Evolutionary conservation across 2,797 vertebrate species (phyloP).

Genomic region (Astyanax mexicanus): DNA sequence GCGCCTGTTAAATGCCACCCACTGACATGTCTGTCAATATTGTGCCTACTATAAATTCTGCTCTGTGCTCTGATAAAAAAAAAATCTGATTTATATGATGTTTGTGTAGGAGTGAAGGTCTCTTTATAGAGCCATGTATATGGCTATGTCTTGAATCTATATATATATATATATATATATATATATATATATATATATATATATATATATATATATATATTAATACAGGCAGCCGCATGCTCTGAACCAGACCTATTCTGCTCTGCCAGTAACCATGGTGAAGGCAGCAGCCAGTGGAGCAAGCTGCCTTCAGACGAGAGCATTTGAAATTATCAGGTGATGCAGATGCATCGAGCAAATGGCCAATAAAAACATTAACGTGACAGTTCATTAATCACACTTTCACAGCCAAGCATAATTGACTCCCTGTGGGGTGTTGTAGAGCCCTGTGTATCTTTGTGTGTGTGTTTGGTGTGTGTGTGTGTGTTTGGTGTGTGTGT

Average conservation of each 20-base stretch:
- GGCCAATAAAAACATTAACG: constrained; percentile 57
- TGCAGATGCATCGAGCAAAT: constrained; percentile 55
- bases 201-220: constrained; percentile 42
- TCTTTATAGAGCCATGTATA: no score
- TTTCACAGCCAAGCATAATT: constrained; percentile 49
- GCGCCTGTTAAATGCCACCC: neutral
- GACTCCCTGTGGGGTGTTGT: constrained; percentile 14
- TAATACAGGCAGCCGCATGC: constrained; percentile 65
- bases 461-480: neutral
- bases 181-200: constrained; percentile 29
- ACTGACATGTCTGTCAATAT: constrained; percentile 24
- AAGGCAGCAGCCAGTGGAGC: constrained; percentile 69
- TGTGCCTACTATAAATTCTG: neutral
- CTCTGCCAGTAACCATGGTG: constrained; percentile 76
- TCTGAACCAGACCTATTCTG: constrained; percentile 70
- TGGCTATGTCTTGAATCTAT: no score
- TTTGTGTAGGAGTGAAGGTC: neutral
- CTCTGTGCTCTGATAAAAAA: neutral
- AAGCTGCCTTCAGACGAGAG: constrained; percentile 56
- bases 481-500: neutral
- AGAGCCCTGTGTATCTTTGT: neutral
- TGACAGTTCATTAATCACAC: constrained; percentile 56
- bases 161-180: no score
- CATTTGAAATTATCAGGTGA: constrained; percentile 60
- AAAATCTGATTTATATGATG: neutral